Evolutionary conservation across 1,140 invertebrate genomes (phyloP).

Genomic region (Drosophila setifemur): DNA sequence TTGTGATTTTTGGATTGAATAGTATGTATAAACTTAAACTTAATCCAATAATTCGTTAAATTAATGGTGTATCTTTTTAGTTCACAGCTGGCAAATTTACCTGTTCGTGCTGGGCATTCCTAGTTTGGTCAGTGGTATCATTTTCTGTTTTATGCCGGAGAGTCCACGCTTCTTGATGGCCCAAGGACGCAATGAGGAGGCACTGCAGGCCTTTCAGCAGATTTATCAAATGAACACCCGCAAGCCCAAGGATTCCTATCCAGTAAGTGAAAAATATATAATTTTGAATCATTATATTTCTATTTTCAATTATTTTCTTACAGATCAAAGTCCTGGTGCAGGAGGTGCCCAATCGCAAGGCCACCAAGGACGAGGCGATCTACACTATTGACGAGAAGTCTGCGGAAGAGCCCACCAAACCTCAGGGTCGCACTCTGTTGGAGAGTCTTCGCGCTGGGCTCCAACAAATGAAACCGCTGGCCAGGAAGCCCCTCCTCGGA

Average conservation of each 20-base stretch:
- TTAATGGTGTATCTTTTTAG: conserved; percentile 20
- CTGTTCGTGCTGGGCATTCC: conserved; percentile 86
- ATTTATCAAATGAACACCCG: conserved; percentile 84
- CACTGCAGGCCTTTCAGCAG: conserved; percentile 77
- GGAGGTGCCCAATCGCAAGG: conserved; percentile 60
- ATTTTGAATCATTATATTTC: neutral
- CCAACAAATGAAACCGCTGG: conserved; percentile 72
- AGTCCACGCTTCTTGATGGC: conserved; percentile 92
- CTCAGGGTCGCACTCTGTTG: conserved; percentile 29
- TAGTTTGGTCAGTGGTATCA: conserved; percentile 85
- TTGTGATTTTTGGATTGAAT: conserved; percentile 84
- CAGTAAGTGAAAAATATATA: conserved; percentile 83
- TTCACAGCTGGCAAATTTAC: conserved; percentile 90
- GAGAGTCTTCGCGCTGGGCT: conserved; percentile 62
- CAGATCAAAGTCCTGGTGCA: conserved; percentile 65
- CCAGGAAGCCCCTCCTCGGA: conserved; percentile 66
- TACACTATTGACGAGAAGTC: conserved; percentile 69
- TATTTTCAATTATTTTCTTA: neutral
- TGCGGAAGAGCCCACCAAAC: conserved; percentile 3
- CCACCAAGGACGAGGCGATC: conserved; percentile 48
- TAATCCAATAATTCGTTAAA: no score
- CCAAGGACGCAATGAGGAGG: conserved; percentile 87
- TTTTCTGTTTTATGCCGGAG: conserved; percentile 88
- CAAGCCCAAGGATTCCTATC: conserved; percentile 85
- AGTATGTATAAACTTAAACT: conserved; percentile 85